Conservation (phyloP, 2,113 vertebrate species). For the Sinocyclocheilus anshuiensis region DNA sequence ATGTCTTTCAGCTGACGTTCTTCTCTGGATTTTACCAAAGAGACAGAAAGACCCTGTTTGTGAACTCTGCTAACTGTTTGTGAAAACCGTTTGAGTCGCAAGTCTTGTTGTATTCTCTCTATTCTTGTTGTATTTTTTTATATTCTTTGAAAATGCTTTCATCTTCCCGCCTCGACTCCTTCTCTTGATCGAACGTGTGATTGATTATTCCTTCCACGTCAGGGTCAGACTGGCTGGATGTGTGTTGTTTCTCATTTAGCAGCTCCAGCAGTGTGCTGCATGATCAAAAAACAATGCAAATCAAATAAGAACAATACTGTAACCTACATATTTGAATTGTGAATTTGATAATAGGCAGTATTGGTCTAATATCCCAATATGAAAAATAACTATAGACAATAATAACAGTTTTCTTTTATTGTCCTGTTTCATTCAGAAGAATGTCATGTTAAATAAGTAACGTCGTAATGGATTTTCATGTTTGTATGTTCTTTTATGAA, state of each 20-base stretch:
- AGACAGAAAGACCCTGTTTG: constrained; percentile 32
- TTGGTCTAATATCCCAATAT: background rate
- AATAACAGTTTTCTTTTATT: background rate
- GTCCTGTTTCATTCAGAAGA: background rate
- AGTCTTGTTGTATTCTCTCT: background rate
- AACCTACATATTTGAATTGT: background rate
- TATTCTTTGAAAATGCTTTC: background rate
- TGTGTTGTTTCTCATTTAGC: background rate
- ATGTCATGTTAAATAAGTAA: background rate
- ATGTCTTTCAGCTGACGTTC: background rate
- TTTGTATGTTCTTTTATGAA: background rate
- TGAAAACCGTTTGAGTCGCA: background rate
- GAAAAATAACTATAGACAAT: background rate
- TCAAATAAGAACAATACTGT: background rate
- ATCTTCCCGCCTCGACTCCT: background rate
- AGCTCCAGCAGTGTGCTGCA: background rate
- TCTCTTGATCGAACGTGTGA: background rate
- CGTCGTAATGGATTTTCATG: background rate
- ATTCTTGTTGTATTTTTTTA: background rate
- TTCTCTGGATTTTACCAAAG: constrained; percentile 7
- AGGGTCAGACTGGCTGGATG: background rate
- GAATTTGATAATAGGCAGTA: background rate
- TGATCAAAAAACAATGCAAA: background rate
- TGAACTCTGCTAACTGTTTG: constrained; percentile 36
- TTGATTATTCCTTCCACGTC: constrained; percentile 1